phyloP scores from a whole-genome alignment of 1,140 invertebrate genomes.

The Cydia strobilella region DNA sequence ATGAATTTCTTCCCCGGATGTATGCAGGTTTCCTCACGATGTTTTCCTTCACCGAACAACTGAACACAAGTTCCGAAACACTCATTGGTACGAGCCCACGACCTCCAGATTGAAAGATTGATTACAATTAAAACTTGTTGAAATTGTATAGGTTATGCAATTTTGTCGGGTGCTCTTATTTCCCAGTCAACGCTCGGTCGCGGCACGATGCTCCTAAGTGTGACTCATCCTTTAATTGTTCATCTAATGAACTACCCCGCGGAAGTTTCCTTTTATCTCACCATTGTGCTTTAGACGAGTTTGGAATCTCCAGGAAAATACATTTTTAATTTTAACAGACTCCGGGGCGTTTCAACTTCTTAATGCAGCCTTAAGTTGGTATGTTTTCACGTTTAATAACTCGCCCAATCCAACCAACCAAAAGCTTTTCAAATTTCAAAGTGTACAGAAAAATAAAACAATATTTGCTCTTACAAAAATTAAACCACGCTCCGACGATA shows the following conservation, averaged over 20 bases:
- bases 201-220: no score
- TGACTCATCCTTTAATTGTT: conserved; percentile 41
- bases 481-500: conserved; percentile 49
- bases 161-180: not conserved
- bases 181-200: no score
- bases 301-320: conserved; percentile 38
- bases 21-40: no score
- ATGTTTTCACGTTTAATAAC: conserved; percentile 22
- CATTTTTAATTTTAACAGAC: conserved; percentile 41
- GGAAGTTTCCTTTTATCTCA: conserved; percentile 39
- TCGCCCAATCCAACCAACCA: not conserved
- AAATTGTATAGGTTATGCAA: not conserved
- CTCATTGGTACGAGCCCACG: no score
- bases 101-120: no score
- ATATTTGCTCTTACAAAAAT: conserved; percentile 54
- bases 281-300: conserved; percentile 33
- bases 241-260: conserved; percentile 45
- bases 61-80: no score
- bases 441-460: conserved; percentile 37
- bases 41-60: no score
- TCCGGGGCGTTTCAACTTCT: conserved; percentile 21
- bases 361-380: conserved; percentile 7
- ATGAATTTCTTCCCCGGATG: no score
- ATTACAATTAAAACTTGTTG: no score
- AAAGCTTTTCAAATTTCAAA: conserved; percentile 3